Evolutionary conservation across 2,797 vertebrate species (phyloP).

Genomic region (Gorsachius magnificus): DNA sequence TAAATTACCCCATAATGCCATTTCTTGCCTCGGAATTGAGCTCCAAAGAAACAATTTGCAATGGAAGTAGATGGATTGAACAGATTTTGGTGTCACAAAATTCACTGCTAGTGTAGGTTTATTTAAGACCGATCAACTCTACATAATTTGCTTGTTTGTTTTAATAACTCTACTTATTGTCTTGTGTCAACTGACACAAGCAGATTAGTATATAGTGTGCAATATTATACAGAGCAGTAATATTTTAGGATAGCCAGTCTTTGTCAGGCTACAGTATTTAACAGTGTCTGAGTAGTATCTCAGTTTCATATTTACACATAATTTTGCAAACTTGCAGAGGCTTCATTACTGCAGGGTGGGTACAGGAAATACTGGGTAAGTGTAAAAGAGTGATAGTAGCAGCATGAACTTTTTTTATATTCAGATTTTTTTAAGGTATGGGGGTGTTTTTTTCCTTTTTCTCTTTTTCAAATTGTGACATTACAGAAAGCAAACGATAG

Average conservation of each 20-base stretch:
- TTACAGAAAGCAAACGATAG: neutral
- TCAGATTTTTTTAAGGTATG: neutral
- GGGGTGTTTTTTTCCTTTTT: neutral
- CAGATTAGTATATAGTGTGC: neutral
- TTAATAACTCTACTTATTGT: conserved; percentile 10
- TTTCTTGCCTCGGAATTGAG: neutral
- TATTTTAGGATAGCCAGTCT: neutral
- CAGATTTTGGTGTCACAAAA: conserved; percentile 2
- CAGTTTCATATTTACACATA: neutral
- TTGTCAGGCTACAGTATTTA: neutral
- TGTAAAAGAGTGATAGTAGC: neutral
- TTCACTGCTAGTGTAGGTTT: neutral
- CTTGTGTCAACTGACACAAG: neutral
- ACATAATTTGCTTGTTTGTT: neutral
- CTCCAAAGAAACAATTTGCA: neutral
- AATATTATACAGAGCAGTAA: neutral
- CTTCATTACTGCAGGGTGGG: neutral
- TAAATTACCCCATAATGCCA: neutral
- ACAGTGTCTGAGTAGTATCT: neutral
- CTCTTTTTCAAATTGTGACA: neutral
- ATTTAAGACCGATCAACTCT: conserved; percentile 1
- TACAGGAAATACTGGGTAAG: neutral
- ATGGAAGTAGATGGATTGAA: neutral
- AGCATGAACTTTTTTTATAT: neutral
- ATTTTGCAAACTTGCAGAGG: neutral